phyloP scores from a whole-genome alignment of 2,888 invertebrate species.

The Apomyelois bistriatella region DNA sequence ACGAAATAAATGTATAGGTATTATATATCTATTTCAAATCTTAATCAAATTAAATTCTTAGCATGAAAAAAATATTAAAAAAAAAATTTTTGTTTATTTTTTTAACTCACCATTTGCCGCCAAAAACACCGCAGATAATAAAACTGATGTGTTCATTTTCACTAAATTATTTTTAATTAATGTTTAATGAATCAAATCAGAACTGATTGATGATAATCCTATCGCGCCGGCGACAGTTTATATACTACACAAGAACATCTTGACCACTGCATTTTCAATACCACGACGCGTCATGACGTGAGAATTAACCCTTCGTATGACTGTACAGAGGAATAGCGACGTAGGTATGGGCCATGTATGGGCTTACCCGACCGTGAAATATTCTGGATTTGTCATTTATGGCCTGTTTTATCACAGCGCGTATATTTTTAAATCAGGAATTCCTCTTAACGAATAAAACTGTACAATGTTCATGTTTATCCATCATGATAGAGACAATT shows the following conservation, averaged over 20 bases:
- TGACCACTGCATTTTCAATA: slow-evolving; percentile 64
- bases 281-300: slow-evolving; percentile 57
- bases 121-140: slow-evolving; percentile 47
- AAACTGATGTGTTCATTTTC: slow-evolving; percentile 47
- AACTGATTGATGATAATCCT: slow-evolving; percentile 52
- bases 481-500: no score
- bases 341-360: not conserved
- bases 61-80: not conserved
- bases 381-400: not conserved
- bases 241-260: slow-evolving; percentile 67
- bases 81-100: not conserved
- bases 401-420: not conserved
- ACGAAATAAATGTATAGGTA: no score
- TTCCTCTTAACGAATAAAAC: no score
- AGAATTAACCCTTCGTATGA: slow-evolving; percentile 55
- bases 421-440: not conserved
- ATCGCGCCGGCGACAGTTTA: slow-evolving; percentile 56
- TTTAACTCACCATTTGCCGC: slow-evolving; percentile 60
- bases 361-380: slow-evolving; percentile 7
- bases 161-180: slow-evolving; percentile 29
- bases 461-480: no score
- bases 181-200: slow-evolving; percentile 27
- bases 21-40: no score
- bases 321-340: not conserved
- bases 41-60: slow-evolving; percentile 5